phyloP scores from a whole-genome alignment of 92 coral and sea anemone genomes.

The Epizoanthus ramosus region DNA sequence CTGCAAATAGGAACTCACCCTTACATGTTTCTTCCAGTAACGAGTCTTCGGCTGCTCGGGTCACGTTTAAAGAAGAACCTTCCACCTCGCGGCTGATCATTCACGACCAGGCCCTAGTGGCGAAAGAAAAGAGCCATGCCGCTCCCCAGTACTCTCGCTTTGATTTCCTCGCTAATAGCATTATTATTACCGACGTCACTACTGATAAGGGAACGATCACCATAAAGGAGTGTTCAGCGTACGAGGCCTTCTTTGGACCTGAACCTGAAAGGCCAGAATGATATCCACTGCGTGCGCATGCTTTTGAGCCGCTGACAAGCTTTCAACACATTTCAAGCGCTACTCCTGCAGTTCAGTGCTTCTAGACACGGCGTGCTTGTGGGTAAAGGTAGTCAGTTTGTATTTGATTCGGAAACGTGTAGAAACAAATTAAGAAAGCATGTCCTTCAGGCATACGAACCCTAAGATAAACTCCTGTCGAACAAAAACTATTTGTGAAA shows the following conservation, averaged over 20 bases:
- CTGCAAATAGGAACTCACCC: slow-evolving; percentile 1
- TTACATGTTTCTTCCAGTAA: slow-evolving; percentile 6
- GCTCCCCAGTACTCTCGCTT: slow-evolving; percentile 78
- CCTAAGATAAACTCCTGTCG: too few relatives aligned
- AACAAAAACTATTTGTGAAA: too few relatives aligned
- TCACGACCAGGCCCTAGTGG: slow-evolving; percentile 29
- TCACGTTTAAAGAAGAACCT: slow-evolving; percentile 21
- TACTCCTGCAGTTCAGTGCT: too few relatives aligned
- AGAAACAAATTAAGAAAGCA: too few relatives aligned
- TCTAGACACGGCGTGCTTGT: too few relatives aligned
- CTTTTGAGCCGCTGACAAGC: too few relatives aligned
- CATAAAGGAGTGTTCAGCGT: slow-evolving; percentile 93
- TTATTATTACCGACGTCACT: slow-evolving; percentile 95
- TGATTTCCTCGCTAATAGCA: slow-evolving; percentile 91
- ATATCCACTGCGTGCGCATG: background rate
- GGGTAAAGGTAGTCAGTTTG: too few relatives aligned
- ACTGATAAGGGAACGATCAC: slow-evolving; percentile 95
- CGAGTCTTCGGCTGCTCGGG: slow-evolving; percentile 10
- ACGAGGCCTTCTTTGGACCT: slow-evolving; percentile 91
- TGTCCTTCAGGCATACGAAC: too few relatives aligned
- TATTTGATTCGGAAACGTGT: too few relatives aligned
- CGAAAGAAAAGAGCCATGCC: slow-evolving; percentile 53
- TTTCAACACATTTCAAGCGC: too few relatives aligned
- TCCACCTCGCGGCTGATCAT: slow-evolving; percentile 31
- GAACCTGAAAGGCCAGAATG: slow-evolving; percentile 56